Percentiles rank a stretch among this genome's conserved stretches.
Conservation (phyloP, 2,113 vertebrate genomes). For the Paradisaea rubra region DNA sequence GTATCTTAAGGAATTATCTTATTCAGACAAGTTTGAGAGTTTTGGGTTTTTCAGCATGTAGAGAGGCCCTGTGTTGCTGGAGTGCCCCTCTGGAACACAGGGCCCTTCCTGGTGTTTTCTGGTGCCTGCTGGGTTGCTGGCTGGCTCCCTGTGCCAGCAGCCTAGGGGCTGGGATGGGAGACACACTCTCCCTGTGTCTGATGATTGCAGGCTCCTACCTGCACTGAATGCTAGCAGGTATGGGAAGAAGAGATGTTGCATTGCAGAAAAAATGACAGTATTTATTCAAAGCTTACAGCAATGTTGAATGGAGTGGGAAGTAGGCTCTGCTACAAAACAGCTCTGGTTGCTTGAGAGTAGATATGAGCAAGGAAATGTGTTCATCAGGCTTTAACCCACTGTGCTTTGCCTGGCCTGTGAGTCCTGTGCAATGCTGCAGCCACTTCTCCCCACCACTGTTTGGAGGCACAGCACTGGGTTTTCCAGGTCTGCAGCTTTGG, state of each 20-base stretch:
- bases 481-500: not conserved
- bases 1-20: not conserved
- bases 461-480: not conserved
- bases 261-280: not conserved
- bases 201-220: not conserved
- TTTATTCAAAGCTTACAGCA: not conserved
- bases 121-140: not conserved
- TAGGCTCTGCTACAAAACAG: not conserved
- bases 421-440: not conserved
- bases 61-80: not conserved
- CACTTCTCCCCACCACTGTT: not conserved
- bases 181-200: not conserved
- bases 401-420: not conserved
- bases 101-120: not conserved
- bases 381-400: not conserved
- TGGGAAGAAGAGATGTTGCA: not conserved
- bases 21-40: not conserved
- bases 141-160: not conserved
- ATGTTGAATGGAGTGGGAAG: not conserved
- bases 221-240: not conserved
- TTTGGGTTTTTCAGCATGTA: not conserved
- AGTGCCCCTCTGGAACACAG: not conserved
- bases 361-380: not conserved
- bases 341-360: not conserved
- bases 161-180: rapidly evolving